Conservation (phyloP, 2,888 invertebrate genomes). For the Ctena decussata region DNA sequence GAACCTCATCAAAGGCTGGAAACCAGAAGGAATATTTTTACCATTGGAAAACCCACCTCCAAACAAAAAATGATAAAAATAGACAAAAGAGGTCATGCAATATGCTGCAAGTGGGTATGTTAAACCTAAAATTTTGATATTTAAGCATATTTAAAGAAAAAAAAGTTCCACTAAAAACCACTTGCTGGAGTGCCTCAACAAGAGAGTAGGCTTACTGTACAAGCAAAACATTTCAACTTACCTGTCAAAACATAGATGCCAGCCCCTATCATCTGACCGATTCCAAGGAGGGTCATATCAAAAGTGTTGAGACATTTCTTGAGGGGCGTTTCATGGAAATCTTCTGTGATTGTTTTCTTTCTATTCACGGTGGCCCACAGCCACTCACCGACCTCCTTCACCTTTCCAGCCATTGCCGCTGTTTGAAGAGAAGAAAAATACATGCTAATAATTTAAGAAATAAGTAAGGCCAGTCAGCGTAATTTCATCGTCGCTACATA, state of each 20-base stretch:
- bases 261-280: slow-evolving; percentile 99
- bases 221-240: neutral
- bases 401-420: slow-evolving; percentile 49
- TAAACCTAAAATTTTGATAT: no score
- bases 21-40: no score
- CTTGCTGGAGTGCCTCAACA: no score
- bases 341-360: slow-evolving; percentile 81
- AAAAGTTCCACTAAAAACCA: no score
- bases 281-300: slow-evolving; percentile 95
- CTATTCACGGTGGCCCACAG: slow-evolving; percentile 75
- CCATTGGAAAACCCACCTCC: no score
- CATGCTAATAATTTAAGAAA: neutral
- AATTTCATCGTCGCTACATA: no score
- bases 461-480: neutral
- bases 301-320: slow-evolving; percentile 92
- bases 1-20: no score
- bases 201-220: no score
- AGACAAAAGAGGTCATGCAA: no score
- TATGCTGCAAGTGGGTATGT: no score
- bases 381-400: slow-evolving; percentile 49
- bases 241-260: slow-evolving; percentile 98
- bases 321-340: slow-evolving; percentile 79
- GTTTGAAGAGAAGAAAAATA: neutral
- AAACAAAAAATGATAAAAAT: no score
- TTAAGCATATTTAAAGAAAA: no score